These are phyloP conservation scores for Drosophila tani DNA, from an alignment of 1,140 invertebrate genomes.

Conservation along the genomic window DNA sequence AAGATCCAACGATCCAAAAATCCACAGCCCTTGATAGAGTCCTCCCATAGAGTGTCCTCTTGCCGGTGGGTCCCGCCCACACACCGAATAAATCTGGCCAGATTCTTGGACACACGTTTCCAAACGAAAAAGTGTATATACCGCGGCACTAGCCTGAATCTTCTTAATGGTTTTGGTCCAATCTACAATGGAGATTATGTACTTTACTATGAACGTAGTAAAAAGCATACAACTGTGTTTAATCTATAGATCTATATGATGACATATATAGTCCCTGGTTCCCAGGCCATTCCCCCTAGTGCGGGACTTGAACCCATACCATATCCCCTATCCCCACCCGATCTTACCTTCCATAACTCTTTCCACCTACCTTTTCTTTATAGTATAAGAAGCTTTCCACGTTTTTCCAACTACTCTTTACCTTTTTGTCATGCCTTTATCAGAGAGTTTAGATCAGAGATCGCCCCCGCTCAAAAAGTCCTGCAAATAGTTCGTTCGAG, in stretches of 20 bases:
- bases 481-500: conserved; percentile 69
- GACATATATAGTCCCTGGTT: conserved; percentile 6
- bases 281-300: conserved; percentile 33
- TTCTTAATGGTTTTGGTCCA: conserved; percentile 85
- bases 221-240: conserved; percentile 67
- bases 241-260: conserved; percentile 18
- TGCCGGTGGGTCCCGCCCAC: conserved; percentile 43
- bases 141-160: conserved; percentile 82
- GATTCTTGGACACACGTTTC: background rate
- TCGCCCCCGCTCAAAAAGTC: conserved; percentile 22
- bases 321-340: conserved; percentile 6
- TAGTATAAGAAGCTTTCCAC: conserved; percentile 28
- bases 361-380: background rate
- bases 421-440: conserved; percentile 7
- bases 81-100: conserved; percentile 1
- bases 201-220: conserved; percentile 85
- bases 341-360: conserved; percentile 23
- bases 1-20: conserved; percentile 1
- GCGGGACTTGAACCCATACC: conserved; percentile 36
- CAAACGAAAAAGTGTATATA: conserved; percentile 38
- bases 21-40: conserved; percentile 44
- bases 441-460: conserved; percentile 6
- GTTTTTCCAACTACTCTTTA: conserved; percentile 12
- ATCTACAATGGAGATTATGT: conserved; percentile 85
- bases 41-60: conserved; percentile 22